These are phyloP conservation scores for Actinopyga echinites DNA, from an alignment of 53 echinoderm and acorn worm species.

Conservation along the genomic window DNA sequence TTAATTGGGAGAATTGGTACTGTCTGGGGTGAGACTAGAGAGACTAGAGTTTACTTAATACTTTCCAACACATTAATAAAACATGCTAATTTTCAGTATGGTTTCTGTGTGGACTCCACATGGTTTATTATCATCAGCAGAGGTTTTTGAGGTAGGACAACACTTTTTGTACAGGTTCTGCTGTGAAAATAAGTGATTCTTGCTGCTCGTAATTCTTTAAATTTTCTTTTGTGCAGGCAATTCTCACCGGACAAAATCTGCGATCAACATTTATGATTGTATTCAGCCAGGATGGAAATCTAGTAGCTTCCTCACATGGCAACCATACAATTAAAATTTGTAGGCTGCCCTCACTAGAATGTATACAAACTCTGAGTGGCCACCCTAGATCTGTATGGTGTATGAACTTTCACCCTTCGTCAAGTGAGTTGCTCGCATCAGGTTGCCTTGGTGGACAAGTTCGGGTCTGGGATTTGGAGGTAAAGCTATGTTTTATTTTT, in stretches of 20 bases:
- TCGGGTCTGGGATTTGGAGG: conserved; percentile 97
- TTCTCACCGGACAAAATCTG: not conserved
- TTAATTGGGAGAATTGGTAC: too few species aligned
- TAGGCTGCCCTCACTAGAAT: conserved; percentile 69
- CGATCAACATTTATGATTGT: conserved; percentile 79
- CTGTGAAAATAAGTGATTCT: too few species aligned
- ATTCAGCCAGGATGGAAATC: conserved; percentile 82
- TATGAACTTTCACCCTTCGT: conserved; percentile 92
- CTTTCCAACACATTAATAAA: too few species aligned
- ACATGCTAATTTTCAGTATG: too few species aligned
- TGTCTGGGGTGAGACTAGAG: too few species aligned
- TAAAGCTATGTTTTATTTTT: not conserved
- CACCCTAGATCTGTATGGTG: conserved; percentile 97
- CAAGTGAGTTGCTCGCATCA: conserved; percentile 91
- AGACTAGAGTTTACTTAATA: too few species aligned
- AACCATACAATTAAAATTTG: conserved; percentile 86
- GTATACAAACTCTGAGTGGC: conserved; percentile 81
- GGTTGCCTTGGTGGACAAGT: conserved; percentile 95
- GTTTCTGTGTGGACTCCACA: too few species aligned
- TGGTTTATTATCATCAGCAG: too few species aligned
- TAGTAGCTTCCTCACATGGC: conserved; percentile 93
- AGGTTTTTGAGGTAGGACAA: too few species aligned
- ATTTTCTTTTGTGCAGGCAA: not conserved
- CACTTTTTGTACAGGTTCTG: too few species aligned
- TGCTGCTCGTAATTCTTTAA: not conserved